These are phyloP conservation scores for Furcula furcula DNA, from an alignment of 2,888 invertebrate genomes.

Conservation along the genomic window DNA sequence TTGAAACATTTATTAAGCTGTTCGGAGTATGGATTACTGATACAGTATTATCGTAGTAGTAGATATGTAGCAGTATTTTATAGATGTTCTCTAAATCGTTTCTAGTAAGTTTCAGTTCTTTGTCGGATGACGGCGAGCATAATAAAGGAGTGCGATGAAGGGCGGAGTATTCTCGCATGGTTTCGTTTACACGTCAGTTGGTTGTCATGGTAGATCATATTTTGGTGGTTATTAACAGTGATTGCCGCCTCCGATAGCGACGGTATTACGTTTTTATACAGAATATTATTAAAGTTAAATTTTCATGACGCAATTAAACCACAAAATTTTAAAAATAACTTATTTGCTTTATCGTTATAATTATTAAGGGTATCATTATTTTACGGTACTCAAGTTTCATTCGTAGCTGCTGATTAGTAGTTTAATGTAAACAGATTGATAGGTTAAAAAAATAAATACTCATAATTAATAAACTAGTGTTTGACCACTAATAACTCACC, in stretches of 20 bases:
- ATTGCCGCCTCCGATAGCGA: slow-evolving; percentile 31
- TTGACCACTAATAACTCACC: too few relatives aligned
- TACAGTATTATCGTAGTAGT: too few relatives aligned
- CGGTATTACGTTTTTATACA: slow-evolving; percentile 23
- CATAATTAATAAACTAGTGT: too few relatives aligned
- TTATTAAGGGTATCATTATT: slow-evolving; percentile 11
- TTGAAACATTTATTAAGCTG: too few relatives aligned
- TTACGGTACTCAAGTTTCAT: slow-evolving; percentile 11
- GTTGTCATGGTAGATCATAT: slow-evolving; percentile 51
- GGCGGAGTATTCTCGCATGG: slow-evolving; percentile 43
- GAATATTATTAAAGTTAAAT: not conserved
- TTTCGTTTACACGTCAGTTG: slow-evolving; percentile 51
- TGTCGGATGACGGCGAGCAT: slow-evolving; percentile 21
- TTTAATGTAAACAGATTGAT: not conserved
- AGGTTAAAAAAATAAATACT: too few relatives aligned
- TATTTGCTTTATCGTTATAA: not conserved
- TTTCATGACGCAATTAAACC: not conserved
- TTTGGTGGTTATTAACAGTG: slow-evolving; percentile 54
- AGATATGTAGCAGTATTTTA: too few relatives aligned
- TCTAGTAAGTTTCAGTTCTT: slow-evolving; percentile 20
- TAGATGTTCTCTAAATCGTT: slow-evolving; percentile 8
- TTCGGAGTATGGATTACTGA: too few relatives aligned
- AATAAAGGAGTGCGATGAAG: slow-evolving; percentile 38
- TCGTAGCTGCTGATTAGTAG: slow-evolving; percentile 5
- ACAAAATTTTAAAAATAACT: not conserved